A percentile compares a stretch with the other conserved stretches of the same genome.
phyloP scores from a whole-genome alignment of 1,140 invertebrate genomes.

The Wasmannia auropunctata region DNA sequence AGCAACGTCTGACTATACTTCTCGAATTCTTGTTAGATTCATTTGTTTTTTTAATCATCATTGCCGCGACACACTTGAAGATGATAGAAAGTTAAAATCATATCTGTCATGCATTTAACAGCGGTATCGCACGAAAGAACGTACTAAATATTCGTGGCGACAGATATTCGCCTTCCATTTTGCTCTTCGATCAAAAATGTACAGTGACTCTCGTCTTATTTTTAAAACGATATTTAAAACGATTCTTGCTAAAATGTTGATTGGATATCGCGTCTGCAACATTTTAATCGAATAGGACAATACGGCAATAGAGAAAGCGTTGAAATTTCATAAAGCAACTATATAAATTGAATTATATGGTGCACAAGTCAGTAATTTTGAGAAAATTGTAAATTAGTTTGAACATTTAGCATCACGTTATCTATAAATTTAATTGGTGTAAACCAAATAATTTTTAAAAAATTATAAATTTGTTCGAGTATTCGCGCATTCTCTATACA shows the following conservation, averaged over 20 bases:
- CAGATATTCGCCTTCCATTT: slow-evolving; percentile 59
- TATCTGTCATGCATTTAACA: slow-evolving; percentile 57
- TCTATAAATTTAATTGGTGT: background rate
- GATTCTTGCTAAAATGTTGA: slow-evolving; percentile 52
- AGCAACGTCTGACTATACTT: slow-evolving; percentile 56
- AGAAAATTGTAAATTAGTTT: slow-evolving; percentile 8
- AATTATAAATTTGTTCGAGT: background rate
- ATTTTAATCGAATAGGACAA: slow-evolving; percentile 65
- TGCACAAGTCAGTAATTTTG: background rate
- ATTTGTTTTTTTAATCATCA: slow-evolving; percentile 43
- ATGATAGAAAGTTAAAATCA: slow-evolving; percentile 57
- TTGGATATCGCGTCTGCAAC: slow-evolving; percentile 24
- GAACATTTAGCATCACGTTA: background rate
- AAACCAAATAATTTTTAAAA: slow-evolving; percentile 9
- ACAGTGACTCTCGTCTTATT: slow-evolving; percentile 51
- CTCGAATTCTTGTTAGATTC: slow-evolving; percentile 54
- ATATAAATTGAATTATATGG: background rate
- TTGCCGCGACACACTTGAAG: slow-evolving; percentile 58
- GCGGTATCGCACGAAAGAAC: slow-evolving; percentile 40
- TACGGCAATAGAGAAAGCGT: slow-evolving; percentile 33
- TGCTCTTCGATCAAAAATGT: slow-evolving; percentile 51
- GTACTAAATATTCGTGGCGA: slow-evolving; percentile 7
- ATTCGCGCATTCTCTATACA: background rate
- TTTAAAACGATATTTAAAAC: slow-evolving; percentile 40
- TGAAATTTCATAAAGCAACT: slow-evolving; percentile 9